Percentiles rank a stretch among this genome's conserved stretches.
These are phyloP conservation scores for Capitulum mitella DNA, from an alignment of 2,888 invertebrate genomes.

Conservation along the genomic window DNA sequence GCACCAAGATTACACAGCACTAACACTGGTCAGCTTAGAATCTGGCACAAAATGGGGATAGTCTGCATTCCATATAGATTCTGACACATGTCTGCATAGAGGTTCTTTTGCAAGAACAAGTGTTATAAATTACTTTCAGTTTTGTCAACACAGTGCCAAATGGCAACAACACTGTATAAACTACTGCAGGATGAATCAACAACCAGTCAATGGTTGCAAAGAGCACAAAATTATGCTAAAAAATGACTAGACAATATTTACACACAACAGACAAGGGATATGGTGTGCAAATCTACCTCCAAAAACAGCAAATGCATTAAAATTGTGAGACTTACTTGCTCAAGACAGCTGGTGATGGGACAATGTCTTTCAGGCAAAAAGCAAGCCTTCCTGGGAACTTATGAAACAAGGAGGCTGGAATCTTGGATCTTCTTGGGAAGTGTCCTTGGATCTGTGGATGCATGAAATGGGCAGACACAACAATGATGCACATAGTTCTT, in stretches of 20 bases:
- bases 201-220: background rate
- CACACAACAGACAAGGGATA: background rate
- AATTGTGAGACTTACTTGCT: conserved; percentile 13
- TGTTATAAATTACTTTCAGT: too few relatives aligned
- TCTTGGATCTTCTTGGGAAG: background rate
- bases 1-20: too few relatives aligned
- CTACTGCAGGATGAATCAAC: background rate
- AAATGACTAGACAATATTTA: background rate
- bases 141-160: too few relatives aligned
- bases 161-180: background rate
- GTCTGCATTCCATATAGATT: too few relatives aligned
- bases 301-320: too few relatives aligned
- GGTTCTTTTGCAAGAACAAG: too few relatives aligned
- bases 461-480: too few relatives aligned
- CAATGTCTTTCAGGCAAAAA: conserved; percentile 4
- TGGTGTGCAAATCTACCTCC: too few relatives aligned
- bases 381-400: conserved; percentile 10
- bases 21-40: too few relatives aligned
- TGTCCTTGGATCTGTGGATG: background rate
- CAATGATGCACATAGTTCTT: too few relatives aligned
- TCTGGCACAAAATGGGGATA: too few relatives aligned
- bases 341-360: background rate
- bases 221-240: background rate
- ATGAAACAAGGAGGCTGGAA: background rate
- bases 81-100: too few relatives aligned